Evolutionary conservation across 1,140 invertebrate genomes (phyloP).

Genomic region (Mizuhopecten yessoensis): DNA sequence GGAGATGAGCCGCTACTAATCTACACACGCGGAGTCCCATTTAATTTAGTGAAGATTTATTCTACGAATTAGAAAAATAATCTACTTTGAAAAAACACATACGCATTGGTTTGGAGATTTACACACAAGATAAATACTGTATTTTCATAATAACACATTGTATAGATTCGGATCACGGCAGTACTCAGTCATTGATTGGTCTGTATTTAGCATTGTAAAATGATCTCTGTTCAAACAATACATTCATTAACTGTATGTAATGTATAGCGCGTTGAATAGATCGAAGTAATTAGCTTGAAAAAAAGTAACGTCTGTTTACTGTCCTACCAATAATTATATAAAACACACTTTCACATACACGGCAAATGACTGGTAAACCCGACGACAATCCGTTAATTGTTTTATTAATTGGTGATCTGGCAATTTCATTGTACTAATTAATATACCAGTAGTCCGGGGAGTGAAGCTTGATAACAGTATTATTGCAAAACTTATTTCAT

Average conservation of each 20-base stretch:
- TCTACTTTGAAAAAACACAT: neutral
- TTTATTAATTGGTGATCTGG: neutral
- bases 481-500: no score
- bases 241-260: neutral
- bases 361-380: neutral
- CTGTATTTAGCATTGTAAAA: neutral
- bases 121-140: neutral
- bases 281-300: neutral
- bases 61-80: neutral
- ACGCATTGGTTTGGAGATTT: neutral
- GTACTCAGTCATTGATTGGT: neutral
- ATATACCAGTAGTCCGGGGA: neutral
- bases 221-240: conserved; percentile 7
- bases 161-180: neutral
- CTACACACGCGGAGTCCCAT: neutral
- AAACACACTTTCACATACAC: neutral
- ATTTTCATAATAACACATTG: neutral
- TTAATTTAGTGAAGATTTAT: conserved; percentile 12
- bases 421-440: neutral
- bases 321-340: neutral
- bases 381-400: neutral
- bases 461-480: no score
- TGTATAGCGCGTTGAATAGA: neutral
- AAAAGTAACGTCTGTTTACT: neutral
- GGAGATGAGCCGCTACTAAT: neutral